Conservation (phyloP, 2,113 vertebrate genomes). For the Microtus oregoni region DNA sequence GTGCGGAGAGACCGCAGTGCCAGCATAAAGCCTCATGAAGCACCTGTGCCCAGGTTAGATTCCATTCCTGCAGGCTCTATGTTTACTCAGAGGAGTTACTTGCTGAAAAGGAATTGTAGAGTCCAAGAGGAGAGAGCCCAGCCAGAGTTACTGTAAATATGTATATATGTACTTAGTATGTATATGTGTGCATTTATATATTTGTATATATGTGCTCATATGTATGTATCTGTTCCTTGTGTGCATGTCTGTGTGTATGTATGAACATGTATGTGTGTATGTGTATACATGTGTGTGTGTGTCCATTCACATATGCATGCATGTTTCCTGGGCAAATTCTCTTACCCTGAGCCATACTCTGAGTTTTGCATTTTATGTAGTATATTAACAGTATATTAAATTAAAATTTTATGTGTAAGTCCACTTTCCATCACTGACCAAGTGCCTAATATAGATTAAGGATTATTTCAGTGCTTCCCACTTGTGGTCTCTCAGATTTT, state of each 20-base stretch:
- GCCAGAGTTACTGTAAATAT: background rate
- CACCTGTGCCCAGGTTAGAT: conserved; percentile 91
- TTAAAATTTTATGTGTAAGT: background rate
- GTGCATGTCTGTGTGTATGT: background rate
- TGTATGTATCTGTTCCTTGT: background rate
- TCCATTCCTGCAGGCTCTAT: background rate
- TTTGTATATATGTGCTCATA: background rate
- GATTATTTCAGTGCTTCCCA: background rate
- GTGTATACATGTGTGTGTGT: background rate
- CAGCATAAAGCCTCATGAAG: conserved; percentile 94
- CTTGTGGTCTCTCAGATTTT: background rate
- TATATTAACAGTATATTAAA: background rate
- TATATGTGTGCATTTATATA: background rate
- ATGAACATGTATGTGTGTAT: background rate
- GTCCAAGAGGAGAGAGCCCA: background rate
- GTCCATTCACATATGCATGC: background rate
- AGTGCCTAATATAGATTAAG: background rate
- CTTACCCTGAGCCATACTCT: background rate
- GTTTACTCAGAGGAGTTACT: background rate
- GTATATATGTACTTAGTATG: background rate
- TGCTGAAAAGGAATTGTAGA: background rate
- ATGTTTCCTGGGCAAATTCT: background rate
- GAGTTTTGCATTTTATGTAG: background rate
- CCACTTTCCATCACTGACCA: background rate
- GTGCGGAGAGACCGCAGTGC: conserved; percentile 94